Evolutionary conservation across 1,140 invertebrate genomes (phyloP).

Genomic region (Probaryconus sp.): DNA sequence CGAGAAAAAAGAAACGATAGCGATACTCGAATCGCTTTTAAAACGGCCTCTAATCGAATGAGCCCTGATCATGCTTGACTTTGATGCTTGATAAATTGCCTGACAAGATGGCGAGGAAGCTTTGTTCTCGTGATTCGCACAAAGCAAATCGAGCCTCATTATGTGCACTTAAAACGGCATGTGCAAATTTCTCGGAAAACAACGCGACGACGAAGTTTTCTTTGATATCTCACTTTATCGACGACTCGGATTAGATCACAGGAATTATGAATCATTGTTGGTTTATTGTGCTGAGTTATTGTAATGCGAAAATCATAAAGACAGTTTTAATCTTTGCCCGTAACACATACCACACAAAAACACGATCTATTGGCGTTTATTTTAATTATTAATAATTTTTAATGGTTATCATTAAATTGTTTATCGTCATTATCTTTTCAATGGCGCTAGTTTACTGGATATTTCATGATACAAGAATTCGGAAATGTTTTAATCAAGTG

Average conservation of each 20-base stretch:
- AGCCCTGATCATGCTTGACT: constrained; percentile 51
- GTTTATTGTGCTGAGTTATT: too few relatives aligned
- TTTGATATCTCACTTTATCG: too few relatives aligned
- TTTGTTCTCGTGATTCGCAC: constrained; percentile 28
- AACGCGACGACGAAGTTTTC: too few relatives aligned
- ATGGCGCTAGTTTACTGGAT: constrained; percentile 21
- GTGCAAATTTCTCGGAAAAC: constrained; percentile 24
- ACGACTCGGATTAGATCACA: too few relatives aligned
- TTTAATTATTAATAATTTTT: too few relatives aligned
- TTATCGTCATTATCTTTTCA: constrained; percentile 6
- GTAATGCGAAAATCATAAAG: too few relatives aligned
- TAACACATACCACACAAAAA: too few relatives aligned
- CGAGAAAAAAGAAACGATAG: constrained; percentile 32
- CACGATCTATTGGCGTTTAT: too few relatives aligned
- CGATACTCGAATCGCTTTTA: constrained; percentile 52
- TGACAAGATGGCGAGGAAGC: constrained; percentile 36
- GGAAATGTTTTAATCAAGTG: constrained; percentile 55
- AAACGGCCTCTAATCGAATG: constrained; percentile 50
- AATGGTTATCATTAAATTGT: too few relatives aligned
- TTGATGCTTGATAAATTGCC: constrained; percentile 55
- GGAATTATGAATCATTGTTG: too few relatives aligned
- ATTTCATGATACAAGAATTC: constrained; percentile 51
- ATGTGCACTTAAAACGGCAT: constrained; percentile 11
- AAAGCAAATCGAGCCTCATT: constrained; percentile 26
- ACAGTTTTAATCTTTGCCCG: too few relatives aligned